These are phyloP conservation scores for Drosophila rellima DNA, from an alignment of 2,888 invertebrate species.

Conservation along the genomic window DNA sequence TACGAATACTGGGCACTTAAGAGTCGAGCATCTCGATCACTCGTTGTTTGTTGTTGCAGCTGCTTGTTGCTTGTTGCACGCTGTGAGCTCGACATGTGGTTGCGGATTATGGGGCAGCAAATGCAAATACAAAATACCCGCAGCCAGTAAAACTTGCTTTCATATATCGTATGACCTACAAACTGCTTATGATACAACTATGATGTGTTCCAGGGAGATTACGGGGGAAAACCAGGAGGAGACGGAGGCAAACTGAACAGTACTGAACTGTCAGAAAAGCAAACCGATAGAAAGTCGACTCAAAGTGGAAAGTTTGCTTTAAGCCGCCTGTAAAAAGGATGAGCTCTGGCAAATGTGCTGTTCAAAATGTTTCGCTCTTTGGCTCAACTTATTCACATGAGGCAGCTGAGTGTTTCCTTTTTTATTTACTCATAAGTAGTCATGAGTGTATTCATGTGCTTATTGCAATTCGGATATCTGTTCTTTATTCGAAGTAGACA, in stretches of 20 bases:
- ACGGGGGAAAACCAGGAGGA: neutral
- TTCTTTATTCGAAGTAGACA: neutral
- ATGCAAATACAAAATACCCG: constrained; percentile 39
- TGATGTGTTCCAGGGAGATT: neutral
- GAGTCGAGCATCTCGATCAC: neutral
- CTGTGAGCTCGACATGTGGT: constrained; percentile 20
- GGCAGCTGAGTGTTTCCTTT: constrained; percentile 1
- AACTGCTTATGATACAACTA: constrained; percentile 25
- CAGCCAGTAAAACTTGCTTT: constrained; percentile 42
- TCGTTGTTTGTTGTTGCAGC: constrained; percentile 26
- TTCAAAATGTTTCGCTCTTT: constrained; percentile 22
- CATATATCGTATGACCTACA: constrained; percentile 59
- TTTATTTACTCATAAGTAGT: constrained; percentile 7
- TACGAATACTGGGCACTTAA: neutral
- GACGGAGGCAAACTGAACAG: neutral
- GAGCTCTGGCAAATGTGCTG: constrained; percentile 27
- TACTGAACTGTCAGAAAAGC: constrained; percentile 33
- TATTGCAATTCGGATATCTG: constrained; percentile 10
- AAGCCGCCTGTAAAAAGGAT: constrained; percentile 39
- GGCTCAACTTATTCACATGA: constrained; percentile 32
- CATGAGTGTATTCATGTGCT: constrained; percentile 28
- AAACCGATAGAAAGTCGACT: constrained; percentile 44
- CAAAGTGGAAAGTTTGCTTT: constrained; percentile 38
- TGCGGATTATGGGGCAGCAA: constrained; percentile 44
- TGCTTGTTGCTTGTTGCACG: constrained; percentile 21